Evolutionary conservation across 2,113 vertebrate species (phyloP).

Genomic region (Microtus montanus): DNA sequence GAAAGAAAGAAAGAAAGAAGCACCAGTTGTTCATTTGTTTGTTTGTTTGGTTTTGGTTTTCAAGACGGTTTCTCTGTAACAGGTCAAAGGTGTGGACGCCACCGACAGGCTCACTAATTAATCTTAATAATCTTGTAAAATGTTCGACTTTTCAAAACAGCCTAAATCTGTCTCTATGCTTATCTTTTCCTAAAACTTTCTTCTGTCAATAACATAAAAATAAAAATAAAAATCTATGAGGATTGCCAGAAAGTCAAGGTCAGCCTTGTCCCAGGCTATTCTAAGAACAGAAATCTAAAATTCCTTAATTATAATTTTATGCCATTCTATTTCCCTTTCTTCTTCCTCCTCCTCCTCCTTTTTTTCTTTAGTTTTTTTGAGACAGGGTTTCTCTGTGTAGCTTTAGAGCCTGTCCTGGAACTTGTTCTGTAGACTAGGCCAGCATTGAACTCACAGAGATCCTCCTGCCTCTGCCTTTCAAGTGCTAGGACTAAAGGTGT

Average conservation of each 20-base stretch:
- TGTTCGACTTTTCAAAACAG: constrained; percentile 4
- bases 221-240: neutral
- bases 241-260: neutral
- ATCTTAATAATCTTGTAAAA: constrained; percentile 18
- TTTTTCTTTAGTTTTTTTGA: too few relatives aligned
- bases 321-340: neutral
- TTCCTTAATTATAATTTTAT: constrained; percentile 4
- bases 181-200: neutral
- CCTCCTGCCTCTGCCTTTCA: too few relatives aligned
- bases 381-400: too few relatives aligned
- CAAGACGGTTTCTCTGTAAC: neutral
- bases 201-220: neutral
- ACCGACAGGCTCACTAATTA: neutral
- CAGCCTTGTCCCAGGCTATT: neutral
- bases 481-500: too few relatives aligned
- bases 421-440: too few relatives aligned
- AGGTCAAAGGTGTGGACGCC: neutral
- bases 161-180: neutral
- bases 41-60: too few relatives aligned
- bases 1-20: too few relatives aligned
- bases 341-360: too few relatives aligned
- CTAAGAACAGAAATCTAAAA: neutral
- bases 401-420: too few relatives aligned
- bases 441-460: too few relatives aligned
- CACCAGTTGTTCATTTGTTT: neutral